phyloP scores from a whole-genome alignment of 2,797 vertebrate species.

The Sebastes kiyomatsui region DNA sequence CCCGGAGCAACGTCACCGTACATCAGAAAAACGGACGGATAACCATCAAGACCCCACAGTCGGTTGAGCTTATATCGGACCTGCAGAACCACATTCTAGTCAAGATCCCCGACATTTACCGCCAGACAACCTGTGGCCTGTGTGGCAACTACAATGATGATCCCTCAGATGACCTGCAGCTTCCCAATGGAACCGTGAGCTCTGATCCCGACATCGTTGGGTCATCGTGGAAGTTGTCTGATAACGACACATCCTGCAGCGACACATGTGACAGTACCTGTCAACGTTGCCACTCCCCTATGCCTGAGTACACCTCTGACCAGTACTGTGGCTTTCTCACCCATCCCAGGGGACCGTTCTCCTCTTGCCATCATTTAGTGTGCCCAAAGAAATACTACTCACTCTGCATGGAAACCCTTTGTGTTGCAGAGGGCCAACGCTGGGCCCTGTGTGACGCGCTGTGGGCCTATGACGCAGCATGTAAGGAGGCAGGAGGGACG shows the following conservation, averaged over 20 bases:
- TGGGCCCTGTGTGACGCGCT: conserved; percentile 27
- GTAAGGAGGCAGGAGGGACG: conserved; percentile 26
- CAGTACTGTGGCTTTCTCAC: conserved; percentile 53
- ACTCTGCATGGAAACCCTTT: conserved; percentile 45
- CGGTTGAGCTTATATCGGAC: conserved; percentile 32
- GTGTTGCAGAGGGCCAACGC: not conserved
- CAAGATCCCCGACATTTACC: conserved; percentile 18
- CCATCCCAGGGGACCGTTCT: conserved; percentile 30
- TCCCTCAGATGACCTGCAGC: conserved; percentile 34
- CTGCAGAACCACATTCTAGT: conserved; percentile 17
- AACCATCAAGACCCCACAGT: not conserved
- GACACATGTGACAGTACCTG: conserved; percentile 7
- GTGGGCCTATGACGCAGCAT: conserved; percentile 38
- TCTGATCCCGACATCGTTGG: conserved; percentile 19
- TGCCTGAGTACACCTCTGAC: conserved; percentile 10
- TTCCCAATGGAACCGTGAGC: conserved; percentile 7
- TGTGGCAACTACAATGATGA: conserved; percentile 47
- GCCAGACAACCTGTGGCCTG: conserved; percentile 22
- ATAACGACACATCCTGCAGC: conserved; percentile 22
- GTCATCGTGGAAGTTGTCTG: conserved; percentile 5
- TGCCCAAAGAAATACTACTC: conserved; percentile 26
- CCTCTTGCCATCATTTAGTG: conserved; percentile 21
- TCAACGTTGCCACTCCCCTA: not conserved
- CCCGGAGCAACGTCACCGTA: conserved; percentile 25
- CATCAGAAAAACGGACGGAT: conserved; percentile 26